Evolutionary conservation across 2,797 vertebrate species (phyloP).

Genomic region (Cryptoblepharus egeriae): DNA sequence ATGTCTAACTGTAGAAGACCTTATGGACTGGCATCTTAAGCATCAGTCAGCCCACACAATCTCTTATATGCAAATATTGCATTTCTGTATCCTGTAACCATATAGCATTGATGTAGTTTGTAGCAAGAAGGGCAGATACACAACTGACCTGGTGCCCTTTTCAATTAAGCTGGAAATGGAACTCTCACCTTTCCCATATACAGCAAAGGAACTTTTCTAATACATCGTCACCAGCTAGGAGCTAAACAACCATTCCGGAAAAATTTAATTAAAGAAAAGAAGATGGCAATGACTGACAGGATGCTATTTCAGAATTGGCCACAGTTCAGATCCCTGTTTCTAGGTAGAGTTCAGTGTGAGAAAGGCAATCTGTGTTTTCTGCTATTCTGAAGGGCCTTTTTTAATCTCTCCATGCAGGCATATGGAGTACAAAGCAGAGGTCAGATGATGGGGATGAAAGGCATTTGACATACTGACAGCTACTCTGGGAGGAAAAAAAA

Average conservation of each 20-base stretch:
- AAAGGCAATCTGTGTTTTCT: conserved; percentile 28
- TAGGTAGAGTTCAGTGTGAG: conserved; percentile 8
- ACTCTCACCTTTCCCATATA: neutral
- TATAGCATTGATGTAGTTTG: neutral
- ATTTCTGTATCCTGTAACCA: neutral
- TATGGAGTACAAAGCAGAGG: conserved; percentile 23
- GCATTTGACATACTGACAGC: conserved; percentile 12
- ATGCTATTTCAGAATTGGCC: conserved; percentile 13
- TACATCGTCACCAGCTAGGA: neutral
- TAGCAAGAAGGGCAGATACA: neutral
- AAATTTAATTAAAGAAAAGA: conserved; percentile 1
- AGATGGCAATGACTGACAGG: neutral
- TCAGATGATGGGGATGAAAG: conserved; percentile 21
- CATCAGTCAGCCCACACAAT: no score
- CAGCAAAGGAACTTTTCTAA: neutral
- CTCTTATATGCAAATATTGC: neutral
- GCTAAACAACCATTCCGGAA: neutral
- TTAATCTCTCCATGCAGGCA: conserved; percentile 5
- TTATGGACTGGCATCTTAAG: no score
- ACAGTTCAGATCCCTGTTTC: conserved; percentile 3
- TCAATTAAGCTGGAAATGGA: neutral
- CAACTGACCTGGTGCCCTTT: neutral
- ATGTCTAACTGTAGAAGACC: no score
- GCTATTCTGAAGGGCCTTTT: conserved; percentile 4
- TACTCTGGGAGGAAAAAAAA: neutral